Conservation (phyloP, 2,113 vertebrate genomes). For the Rostratula benghalensis region DNA sequence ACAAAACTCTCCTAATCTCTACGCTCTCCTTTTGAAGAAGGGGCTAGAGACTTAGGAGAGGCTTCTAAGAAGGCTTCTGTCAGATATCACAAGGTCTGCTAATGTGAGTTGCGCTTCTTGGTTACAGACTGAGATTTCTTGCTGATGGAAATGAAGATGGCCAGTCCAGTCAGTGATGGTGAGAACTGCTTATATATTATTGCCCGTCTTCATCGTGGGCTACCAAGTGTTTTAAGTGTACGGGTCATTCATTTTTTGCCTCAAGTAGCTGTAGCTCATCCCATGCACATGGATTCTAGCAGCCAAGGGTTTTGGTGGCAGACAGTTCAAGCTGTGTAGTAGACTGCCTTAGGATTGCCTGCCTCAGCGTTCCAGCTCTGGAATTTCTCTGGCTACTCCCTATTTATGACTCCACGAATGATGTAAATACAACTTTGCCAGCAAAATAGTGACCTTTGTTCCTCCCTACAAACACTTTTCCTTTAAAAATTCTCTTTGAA, state of each 20-base stretch:
- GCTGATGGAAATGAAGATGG: slow-evolving; percentile 54
- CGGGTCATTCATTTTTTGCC: not conserved
- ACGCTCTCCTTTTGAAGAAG: not conserved
- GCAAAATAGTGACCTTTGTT: not conserved
- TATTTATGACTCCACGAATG: not conserved
- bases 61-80: not conserved
- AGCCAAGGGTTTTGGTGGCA: not conserved
- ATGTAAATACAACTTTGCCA: not conserved
- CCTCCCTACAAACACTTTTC: not conserved
- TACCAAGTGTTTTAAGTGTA: not conserved
- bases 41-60: not conserved
- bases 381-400: not conserved
- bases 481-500: not conserved
- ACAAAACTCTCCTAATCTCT: not conserved
- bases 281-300: not conserved
- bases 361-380: not conserved
- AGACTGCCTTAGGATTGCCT: not conserved
- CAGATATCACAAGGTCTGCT: not conserved
- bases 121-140: slow-evolving; percentile 66
- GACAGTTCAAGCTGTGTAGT: not conserved
- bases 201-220: not conserved
- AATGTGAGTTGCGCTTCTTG: slow-evolving; percentile 47
- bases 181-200: slow-evolving; percentile 42
- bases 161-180: slow-evolving; percentile 63
- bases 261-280: not conserved